Base-by-base conservation (phyloP, 1,140 invertebrate genomes). In the Venturia canescens region DNA sequence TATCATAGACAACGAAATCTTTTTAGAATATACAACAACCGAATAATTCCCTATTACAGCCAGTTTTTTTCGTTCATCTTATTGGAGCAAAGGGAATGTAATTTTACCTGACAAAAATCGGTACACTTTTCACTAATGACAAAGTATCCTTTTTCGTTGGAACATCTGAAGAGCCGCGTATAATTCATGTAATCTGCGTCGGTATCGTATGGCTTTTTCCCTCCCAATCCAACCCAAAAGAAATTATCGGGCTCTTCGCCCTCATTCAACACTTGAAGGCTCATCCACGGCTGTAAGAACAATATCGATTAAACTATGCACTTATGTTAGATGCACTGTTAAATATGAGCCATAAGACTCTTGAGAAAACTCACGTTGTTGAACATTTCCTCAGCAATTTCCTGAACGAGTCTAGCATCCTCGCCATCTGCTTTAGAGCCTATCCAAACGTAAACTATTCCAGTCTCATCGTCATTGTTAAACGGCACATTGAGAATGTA, bases 101-200 rank as follows among this genome's bases (percentile, higher is more conserved):
- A n/a, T 50, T 79, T 87, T 92, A 97, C 97, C 94, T 99, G 99
- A 92, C 99, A 99, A 92, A 99, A 99, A 92, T 99, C 99, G 0
- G 98, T 97, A 93, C 99, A 99, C 90, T 99, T 99, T 92, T 99
- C 99, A 27, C 98, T 99, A 9, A 99, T 98, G 6, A 97, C 97
- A 88, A 99, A 99, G 91, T 99, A 99, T 27, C 99, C 99, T 90
- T 99, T 99, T 88, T 99, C 99, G 92, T 99, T 99, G 11, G 98
- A 99, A 92, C 99, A 99, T 29, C 99, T 94, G 92, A 99, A 99
- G 11, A 99, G 93, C 81, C 99, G 93, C 3, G 98, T 98, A 90
- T 96, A 97, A 85, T 98, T 95, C 96, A 99, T 99, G 87, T 97
- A 99, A 74, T 96, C 96, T 0, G 98, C 98, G 89, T 98, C 95